Percentiles rank a stretch among this genome's conserved stretches.
These are phyloP conservation scores for Nyleta sp. DNA, from an alignment of 2,888 invertebrate species.

Conservation along the genomic window DNA sequence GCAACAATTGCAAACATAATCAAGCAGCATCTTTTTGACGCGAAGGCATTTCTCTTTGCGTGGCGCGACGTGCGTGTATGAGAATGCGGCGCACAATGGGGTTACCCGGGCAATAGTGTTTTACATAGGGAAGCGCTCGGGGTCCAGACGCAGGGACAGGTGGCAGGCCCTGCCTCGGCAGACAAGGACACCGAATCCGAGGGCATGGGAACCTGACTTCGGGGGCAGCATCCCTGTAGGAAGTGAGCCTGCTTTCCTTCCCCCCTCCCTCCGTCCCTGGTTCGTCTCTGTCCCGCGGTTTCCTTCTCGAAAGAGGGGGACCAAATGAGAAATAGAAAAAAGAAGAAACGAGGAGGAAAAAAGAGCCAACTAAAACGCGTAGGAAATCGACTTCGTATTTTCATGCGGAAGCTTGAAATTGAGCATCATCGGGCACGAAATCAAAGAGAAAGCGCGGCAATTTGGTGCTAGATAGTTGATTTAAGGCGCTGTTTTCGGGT, in stretches of 20 bases:
- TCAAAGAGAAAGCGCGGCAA: constrained; percentile 42
- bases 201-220: constrained; percentile 82
- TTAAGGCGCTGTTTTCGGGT: constrained; percentile 29
- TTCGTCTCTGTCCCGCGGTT: constrained; percentile 24
- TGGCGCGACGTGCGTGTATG: constrained; percentile 45
- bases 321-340: constrained; percentile 47
- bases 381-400: constrained; percentile 56
- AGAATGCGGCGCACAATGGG: constrained; percentile 74
- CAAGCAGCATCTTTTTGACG: constrained; percentile 56
- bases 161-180: constrained; percentile 75
- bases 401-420: constrained; percentile 60
- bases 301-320: background rate
- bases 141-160: constrained; percentile 81
- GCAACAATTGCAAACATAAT: constrained; percentile 59
- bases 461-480: constrained; percentile 32
- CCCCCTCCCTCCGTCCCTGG: constrained; percentile 34
- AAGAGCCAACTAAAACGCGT: constrained; percentile 14
- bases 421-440: constrained; percentile 68
- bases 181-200: constrained; percentile 69
- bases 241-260: constrained; percentile 71
- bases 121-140: constrained; percentile 78
- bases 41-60: constrained; percentile 34
- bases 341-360: background rate
- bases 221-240: constrained; percentile 81
- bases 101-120: constrained; percentile 76